Percentiles rank a stretch among this genome's conserved stretches.
phyloP scores from a whole-genome alignment of 2,888 invertebrate species.

The Volucella bombylans region DNA sequence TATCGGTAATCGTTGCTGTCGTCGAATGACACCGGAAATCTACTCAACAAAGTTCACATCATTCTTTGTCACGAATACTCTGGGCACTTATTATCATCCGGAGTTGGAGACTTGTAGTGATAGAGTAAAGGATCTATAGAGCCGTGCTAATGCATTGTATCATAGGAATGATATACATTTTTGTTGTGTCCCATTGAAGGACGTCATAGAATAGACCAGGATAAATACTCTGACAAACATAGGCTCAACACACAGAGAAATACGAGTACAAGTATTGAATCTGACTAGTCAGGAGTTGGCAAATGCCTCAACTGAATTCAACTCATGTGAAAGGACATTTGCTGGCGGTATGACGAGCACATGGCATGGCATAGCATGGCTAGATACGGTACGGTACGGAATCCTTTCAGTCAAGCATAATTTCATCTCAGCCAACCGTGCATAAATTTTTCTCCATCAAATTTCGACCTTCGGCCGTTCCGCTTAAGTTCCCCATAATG shows the following conservation, averaged over 20 bases:
- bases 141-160: constrained; percentile 63
- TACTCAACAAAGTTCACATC: constrained; percentile 41
- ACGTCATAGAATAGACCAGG: constrained; percentile 17
- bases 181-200: constrained; percentile 32
- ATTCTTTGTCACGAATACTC: constrained; percentile 17
- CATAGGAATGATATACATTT: constrained; percentile 52
- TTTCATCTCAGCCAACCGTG: constrained; percentile 74
- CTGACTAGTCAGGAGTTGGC: neutral
- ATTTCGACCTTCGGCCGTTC: constrained; percentile 68
- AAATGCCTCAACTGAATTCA: constrained; percentile 57
- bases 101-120: neutral
- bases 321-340: constrained; percentile 64
- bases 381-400: constrained; percentile 7
- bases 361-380: neutral
- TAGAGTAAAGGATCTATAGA: neutral
- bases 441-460: constrained; percentile 69
- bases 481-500: constrained; percentile 28
- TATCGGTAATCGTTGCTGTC: constrained; percentile 11
- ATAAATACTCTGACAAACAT: constrained; percentile 27
- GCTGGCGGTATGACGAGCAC: constrained; percentile 55
- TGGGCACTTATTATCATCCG: neutral
- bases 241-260: neutral
- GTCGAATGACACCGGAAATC: constrained; percentile 42
- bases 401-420: constrained; percentile 74
- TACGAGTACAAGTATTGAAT: neutral